Conservation (phyloP, 2,888 invertebrate species). For the Rhagonycha fulva region DNA sequence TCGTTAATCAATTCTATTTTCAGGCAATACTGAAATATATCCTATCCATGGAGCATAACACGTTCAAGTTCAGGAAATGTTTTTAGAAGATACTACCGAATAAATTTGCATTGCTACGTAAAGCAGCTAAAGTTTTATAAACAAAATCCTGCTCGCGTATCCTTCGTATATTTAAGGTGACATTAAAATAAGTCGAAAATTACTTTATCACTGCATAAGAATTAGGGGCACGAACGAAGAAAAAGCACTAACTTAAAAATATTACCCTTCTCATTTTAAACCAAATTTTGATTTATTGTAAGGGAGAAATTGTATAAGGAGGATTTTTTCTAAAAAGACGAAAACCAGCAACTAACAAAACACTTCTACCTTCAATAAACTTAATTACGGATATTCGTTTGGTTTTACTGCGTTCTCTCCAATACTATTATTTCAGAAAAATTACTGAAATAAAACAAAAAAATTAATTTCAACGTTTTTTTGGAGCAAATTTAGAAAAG, state of each 20-base stretch:
- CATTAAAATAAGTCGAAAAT: not conserved
- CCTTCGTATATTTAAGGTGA: not conserved
- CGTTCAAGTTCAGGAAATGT: not conserved
- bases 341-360: not conserved
- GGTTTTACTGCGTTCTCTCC: not conserved
- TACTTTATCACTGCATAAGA: not conserved
- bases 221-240: not conserved
- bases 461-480: not conserved
- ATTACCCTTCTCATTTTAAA: not conserved
- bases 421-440: not conserved
- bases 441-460: not conserved
- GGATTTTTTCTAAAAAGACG: not conserved
- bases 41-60: not conserved
- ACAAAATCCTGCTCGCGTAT: not conserved
- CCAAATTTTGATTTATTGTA: not conserved
- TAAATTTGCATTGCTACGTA: not conserved
- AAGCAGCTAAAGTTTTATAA: not conserved
- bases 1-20: not conserved
- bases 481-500: not conserved
- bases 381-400: not conserved
- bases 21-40: not conserved
- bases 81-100: not conserved
- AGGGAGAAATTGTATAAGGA: not conserved
- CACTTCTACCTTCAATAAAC: not conserved
- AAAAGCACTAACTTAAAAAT: not conserved